Conservation (phyloP, 2,797 vertebrate genomes). For the Gambusia yucatana region DNA sequence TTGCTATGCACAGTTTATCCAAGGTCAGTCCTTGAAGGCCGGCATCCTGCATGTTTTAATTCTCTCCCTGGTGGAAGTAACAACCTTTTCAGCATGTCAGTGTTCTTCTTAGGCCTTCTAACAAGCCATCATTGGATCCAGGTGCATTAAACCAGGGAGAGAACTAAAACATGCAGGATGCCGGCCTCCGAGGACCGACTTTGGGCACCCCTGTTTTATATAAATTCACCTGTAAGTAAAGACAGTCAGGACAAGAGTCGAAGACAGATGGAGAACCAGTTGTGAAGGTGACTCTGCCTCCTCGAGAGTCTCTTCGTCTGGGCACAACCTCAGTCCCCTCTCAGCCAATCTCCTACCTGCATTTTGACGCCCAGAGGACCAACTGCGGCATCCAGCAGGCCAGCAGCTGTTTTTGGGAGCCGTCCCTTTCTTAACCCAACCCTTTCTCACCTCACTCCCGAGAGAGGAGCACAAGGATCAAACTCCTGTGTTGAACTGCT, state of each 20-base stretch:
- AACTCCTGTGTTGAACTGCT: slow-evolving; percentile 40
- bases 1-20: slow-evolving; percentile 1
- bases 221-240: slow-evolving; percentile 29
- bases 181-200: too few relatives aligned
- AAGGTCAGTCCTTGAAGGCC: too few relatives aligned
- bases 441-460: slow-evolving; percentile 54
- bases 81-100: too few relatives aligned
- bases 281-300: slow-evolving; percentile 51
- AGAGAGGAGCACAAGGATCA: slow-evolving; percentile 49
- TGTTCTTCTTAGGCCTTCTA: too few relatives aligned
- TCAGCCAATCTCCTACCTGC: slow-evolving; percentile 50
- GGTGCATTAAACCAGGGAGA: too few relatives aligned
- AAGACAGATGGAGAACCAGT: slow-evolving; percentile 77
- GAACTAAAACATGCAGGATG: too few relatives aligned
- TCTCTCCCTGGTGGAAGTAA: too few relatives aligned
- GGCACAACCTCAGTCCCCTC: slow-evolving; percentile 67
- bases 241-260: slow-evolving; percentile 25
- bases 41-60: too few relatives aligned
- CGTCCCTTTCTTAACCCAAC: slow-evolving; percentile 53
- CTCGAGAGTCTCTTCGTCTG: slow-evolving; percentile 61
- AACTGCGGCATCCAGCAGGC: slow-evolving; percentile 72
- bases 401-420: slow-evolving; percentile 79
- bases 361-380: slow-evolving; percentile 64
- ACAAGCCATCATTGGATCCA: too few relatives aligned
- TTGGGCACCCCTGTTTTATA: not conserved